Conservation (phyloP, 2,888 invertebrate genomes). For the Napeogenes sylphis region DNA sequence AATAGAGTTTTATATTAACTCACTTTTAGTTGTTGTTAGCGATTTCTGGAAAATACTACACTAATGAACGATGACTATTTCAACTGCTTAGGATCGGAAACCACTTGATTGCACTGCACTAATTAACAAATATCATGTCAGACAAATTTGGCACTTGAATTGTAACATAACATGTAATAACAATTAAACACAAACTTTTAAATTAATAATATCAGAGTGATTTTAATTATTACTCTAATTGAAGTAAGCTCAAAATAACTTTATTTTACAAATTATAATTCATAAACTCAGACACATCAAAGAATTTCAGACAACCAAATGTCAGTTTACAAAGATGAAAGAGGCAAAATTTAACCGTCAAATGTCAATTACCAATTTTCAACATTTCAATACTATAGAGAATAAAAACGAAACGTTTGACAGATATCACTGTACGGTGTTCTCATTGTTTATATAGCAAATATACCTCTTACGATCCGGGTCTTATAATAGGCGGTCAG, state of each 20-base stretch:
- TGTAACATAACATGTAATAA: background rate
- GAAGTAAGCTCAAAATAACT: background rate
- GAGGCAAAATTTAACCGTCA: no score
- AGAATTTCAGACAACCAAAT: conserved; percentile 4
- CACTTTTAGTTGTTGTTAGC: conserved; percentile 3
- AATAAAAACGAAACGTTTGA: no score
- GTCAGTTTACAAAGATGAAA: background rate
- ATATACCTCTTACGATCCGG: no score
- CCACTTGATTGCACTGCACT: background rate
- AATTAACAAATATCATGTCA: background rate
- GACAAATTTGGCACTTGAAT: background rate
- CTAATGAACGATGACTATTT: background rate
- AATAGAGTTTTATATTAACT: background rate
- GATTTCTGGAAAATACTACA: background rate
- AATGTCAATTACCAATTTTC: no score
- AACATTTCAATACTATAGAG: no score
- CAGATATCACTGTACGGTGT: no score
- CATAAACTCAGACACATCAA: background rate
- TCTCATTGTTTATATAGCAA: no score
- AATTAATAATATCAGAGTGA: background rate
- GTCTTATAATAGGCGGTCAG: no score
- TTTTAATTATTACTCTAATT: background rate
- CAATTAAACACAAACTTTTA: background rate
- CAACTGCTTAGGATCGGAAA: background rate
- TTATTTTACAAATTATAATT: background rate